Percentiles rank a stretch among this genome's conserved stretches.
These are phyloP conservation scores for Nebria salina DNA, from an alignment of 2,888 invertebrate species.

Conservation along the genomic window DNA sequence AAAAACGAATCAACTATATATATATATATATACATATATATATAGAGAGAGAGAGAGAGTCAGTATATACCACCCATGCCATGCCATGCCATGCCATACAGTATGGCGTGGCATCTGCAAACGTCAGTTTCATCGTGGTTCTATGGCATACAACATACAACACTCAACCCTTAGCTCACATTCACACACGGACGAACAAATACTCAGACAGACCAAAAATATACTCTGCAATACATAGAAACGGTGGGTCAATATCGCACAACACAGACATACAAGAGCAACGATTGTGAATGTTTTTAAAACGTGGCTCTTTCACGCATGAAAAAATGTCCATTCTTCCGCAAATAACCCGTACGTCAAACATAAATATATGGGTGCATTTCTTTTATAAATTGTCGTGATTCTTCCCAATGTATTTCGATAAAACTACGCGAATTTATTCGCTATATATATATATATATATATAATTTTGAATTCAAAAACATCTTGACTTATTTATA, in stretches of 20 bases:
- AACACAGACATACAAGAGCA: neutral
- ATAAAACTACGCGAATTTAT: neutral
- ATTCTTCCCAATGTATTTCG: constrained; percentile 6
- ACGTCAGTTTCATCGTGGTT: constrained; percentile 4
- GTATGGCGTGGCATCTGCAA: constrained; percentile 20
- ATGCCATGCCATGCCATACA: too few relatives aligned
- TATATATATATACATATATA: constrained; percentile 10
- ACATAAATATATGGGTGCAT: constrained; percentile 26
- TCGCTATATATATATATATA: too few relatives aligned
- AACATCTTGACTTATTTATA: too few relatives aligned
- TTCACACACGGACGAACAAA: constrained; percentile 25
- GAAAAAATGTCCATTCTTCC: constrained; percentile 29
- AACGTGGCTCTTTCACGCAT: constrained; percentile 32
- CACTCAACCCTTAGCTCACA: constrained; percentile 18
- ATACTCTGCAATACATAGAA: constrained; percentile 11
- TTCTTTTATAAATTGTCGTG: constrained; percentile 23
- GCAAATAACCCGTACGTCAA: constrained; percentile 29
- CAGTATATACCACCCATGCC: too few relatives aligned
- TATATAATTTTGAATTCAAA: neutral
- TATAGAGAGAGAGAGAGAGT: neutral
- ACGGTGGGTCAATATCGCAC: constrained; percentile 7
- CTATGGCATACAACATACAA: neutral
- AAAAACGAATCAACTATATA: constrained; percentile 25
- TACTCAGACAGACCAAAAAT: constrained; percentile 23
- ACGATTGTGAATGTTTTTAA: constrained; percentile 29